These are phyloP conservation scores for Caenorhabditis plicata DNA, from an alignment of 2,888 invertebrate genomes.

Conservation along the genomic window DNA sequence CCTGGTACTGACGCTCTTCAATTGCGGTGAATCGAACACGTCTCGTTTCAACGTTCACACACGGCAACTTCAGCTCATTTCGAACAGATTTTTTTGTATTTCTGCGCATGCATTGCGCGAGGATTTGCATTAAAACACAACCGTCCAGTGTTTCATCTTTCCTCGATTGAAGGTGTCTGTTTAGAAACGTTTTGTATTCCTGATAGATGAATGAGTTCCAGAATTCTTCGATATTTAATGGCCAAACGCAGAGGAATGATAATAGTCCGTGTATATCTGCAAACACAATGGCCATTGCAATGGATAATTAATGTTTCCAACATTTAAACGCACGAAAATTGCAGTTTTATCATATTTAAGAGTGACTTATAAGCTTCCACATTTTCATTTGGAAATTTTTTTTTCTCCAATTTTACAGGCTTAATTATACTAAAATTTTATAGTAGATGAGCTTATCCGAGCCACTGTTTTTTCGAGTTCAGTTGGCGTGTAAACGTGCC, in stretches of 20 bases:
- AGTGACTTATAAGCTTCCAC: no score
- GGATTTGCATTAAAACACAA: constrained; percentile 1
- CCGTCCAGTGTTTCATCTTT: background rate
- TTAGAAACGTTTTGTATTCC: background rate
- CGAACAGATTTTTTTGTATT: constrained; percentile 75
- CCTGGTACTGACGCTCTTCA: constrained; percentile 75
- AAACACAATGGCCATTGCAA: background rate
- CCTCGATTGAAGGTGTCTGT: background rate
- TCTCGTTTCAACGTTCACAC: constrained; percentile 72
- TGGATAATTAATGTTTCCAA: background rate
- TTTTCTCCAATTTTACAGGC: background rate
- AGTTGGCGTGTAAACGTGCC: no score
- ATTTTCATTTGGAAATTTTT: constrained; percentile 2
- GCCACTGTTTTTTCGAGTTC: no score
- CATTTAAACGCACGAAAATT: no score
- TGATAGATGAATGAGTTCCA: constrained; percentile 1
- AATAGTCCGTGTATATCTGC: constrained; percentile 29
- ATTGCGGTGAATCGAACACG: constrained; percentile 75
- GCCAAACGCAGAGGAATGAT: constrained; percentile 28
- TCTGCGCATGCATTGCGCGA: constrained; percentile 72
- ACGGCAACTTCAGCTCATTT: constrained; percentile 73
- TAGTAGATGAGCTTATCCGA: no score
- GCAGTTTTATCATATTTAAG: no score
- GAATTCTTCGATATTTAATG: constrained; percentile 12
- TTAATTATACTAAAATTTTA: no score